Conservation (phyloP, 2,113 vertebrate genomes). For the Maccullochella peelii region DNA sequence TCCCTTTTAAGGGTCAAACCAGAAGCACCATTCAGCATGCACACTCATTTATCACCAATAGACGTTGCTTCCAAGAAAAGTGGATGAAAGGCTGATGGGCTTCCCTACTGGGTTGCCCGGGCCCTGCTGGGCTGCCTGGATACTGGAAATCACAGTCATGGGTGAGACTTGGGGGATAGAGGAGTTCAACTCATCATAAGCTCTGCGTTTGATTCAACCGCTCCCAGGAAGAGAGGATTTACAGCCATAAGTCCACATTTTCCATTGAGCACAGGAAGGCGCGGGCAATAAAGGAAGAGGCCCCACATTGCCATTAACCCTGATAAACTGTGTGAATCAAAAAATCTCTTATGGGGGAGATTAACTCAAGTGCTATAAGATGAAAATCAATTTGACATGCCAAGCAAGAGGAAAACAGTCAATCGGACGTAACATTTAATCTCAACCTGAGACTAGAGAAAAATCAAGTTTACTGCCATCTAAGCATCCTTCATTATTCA, state of each 20-base stretch:
- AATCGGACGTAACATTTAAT: slow-evolving; percentile 10
- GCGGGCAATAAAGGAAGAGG: slow-evolving; percentile 45
- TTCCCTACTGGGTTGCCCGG: slow-evolving; percentile 70
- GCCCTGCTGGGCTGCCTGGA: slow-evolving; percentile 62
- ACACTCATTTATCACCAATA: slow-evolving; percentile 81
- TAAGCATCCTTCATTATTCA: not conserved
- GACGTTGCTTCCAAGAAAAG: slow-evolving; percentile 75
- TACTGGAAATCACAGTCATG: slow-evolving; percentile 69
- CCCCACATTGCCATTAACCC: slow-evolving; percentile 32
- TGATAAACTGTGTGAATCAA: slow-evolving; percentile 44
- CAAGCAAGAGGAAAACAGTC: not conserved
- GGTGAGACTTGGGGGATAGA: slow-evolving; percentile 45
- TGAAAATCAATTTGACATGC: slow-evolving; percentile 51
- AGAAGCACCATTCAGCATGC: slow-evolving; percentile 76
- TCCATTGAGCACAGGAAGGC: slow-evolving; percentile 40
- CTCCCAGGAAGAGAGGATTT: slow-evolving; percentile 57
- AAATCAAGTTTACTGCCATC: slow-evolving; percentile 26
- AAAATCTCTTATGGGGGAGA: slow-evolving; percentile 16
- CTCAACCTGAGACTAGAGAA: not conserved
- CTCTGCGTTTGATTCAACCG: slow-evolving; percentile 52
- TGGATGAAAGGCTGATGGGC: slow-evolving; percentile 71
- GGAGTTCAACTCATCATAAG: slow-evolving; percentile 54
- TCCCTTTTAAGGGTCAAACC: slow-evolving; percentile 71
- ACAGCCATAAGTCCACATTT: slow-evolving; percentile 32
- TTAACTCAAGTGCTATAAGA: slow-evolving; percentile 22